Conservation (phyloP, 2,888 invertebrate genomes). For the Nemoura dubitans region DNA sequence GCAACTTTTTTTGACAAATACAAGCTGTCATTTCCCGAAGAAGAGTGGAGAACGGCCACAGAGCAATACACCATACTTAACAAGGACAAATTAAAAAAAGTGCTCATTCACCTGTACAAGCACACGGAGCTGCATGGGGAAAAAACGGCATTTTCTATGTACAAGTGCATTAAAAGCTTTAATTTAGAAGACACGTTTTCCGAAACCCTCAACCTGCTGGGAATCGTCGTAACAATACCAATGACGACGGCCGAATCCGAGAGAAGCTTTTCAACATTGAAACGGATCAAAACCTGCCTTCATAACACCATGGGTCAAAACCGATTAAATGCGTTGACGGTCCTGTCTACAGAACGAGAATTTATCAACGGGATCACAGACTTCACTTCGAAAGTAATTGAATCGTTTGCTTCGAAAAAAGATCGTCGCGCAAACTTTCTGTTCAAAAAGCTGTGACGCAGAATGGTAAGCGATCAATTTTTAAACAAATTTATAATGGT, state of each 20-base stretch:
- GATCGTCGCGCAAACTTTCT: too few relatives aligned
- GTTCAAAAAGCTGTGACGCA: too few relatives aligned
- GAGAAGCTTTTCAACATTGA: constrained; percentile 48
- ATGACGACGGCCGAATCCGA: constrained; percentile 50
- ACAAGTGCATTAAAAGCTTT: not conserved
- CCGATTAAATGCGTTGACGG: too few relatives aligned
- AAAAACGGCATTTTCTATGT: not conserved
- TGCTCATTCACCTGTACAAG: not conserved
- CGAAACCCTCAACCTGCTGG: constrained; percentile 41
- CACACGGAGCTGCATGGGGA: constrained; percentile 8
- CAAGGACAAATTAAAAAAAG: not conserved
- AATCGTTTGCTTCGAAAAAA: too few relatives aligned
- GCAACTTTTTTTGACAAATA: constrained; percentile 45
- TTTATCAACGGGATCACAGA: too few relatives aligned
- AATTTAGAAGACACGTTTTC: constrained; percentile 1
- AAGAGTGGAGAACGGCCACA: constrained; percentile 43
- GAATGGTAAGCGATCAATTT: too few relatives aligned
- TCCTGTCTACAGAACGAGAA: too few relatives aligned
- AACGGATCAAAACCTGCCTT: too few relatives aligned
- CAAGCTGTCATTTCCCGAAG: constrained; percentile 50
- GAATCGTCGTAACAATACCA: constrained; percentile 48
- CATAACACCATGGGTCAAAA: too few relatives aligned
- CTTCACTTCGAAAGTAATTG: too few relatives aligned
- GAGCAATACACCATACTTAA: constrained; percentile 47
- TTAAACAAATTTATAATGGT: too few relatives aligned